Evolutionary conservation across 23 tunicate genomes (phyloP).

Genomic region (Diplosoma virens): DNA sequence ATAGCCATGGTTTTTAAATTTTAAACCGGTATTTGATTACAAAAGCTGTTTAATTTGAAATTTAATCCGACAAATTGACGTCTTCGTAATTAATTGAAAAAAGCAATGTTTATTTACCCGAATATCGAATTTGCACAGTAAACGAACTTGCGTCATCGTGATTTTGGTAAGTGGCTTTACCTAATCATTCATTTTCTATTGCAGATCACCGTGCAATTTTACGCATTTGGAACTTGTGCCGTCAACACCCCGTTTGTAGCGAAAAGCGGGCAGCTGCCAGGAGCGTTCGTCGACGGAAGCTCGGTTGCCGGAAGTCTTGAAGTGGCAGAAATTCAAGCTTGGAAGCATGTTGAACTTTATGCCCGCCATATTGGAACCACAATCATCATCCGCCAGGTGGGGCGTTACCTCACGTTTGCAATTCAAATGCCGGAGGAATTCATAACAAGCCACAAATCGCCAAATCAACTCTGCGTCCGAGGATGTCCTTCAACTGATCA

Average conservation of each 20-base stretch:
- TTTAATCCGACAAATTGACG: no score
- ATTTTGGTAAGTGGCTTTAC: no score
- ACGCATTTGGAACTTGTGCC: slow-evolving; percentile 62
- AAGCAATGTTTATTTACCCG: no score
- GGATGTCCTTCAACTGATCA: slow-evolving; percentile 63
- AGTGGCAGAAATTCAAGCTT: slow-evolving; percentile 22
- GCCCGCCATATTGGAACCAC: slow-evolving; percentile 73
- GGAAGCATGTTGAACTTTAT: slow-evolving; percentile 53
- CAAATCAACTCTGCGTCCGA: slow-evolving; percentile 59
- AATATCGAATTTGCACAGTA: no score
- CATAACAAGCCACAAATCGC: slow-evolving; percentile 27
- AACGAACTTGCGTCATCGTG: no score
- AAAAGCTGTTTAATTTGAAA: no score
- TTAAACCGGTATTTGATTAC: no score
- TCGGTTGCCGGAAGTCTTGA: slow-evolving; percentile 50
- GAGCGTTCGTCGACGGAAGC: slow-evolving; percentile 65
- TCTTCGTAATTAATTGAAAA: no score
- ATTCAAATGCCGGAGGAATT: slow-evolving; percentile 75
- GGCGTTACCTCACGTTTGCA: slow-evolving; percentile 67
- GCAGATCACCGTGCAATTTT: slow-evolving; percentile 81
- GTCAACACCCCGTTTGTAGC: slow-evolving; percentile 54
- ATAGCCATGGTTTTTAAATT: no score
- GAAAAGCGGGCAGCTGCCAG: slow-evolving; percentile 33
- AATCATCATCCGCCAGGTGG: slow-evolving; percentile 60
- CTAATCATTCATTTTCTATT: neutral